Base-by-base conservation (phyloP, 2,113 vertebrate genomes). In the Phaethornis superciliosus region DNA sequence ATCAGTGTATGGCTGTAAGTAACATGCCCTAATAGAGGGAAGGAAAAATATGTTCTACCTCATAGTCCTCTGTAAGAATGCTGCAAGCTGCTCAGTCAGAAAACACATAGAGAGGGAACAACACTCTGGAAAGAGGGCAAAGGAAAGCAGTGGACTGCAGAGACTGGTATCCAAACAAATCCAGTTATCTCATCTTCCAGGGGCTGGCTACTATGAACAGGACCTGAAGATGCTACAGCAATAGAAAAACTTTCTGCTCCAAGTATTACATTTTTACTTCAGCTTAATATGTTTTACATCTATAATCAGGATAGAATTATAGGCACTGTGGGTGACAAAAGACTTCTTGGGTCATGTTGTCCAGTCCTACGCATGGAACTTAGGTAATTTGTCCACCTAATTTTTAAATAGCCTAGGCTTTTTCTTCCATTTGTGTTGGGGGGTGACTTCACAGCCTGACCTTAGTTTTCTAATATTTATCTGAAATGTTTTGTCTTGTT, bases 191-290 rank as follows among this genome's bases (percentile, higher is more conserved):
- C 30, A 17, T 2, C 23, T 76, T 71, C 21, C 27, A 46, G 20
- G 49, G 15, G 14, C 42, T 30, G 42, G n/a, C 26, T 89, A 6
- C 44, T 78, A 28, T 21, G 37, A 70, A 54, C 49, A 72, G 35
- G 26, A 68, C 35, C 59, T 65, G 47, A 70, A 71, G 28, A n/a
- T 23, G 19, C 60, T 65, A 55, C 23, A 62, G 52, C 21, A 51
- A 27, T 44, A 76, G 40, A 76, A 71, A 60, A 2, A n/a, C 72
- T 26, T 46, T 47, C 28, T 40, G 12, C 65, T 81, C 35, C 21
- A 47, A 47, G 46, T 47, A 95, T 93, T 85, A 64, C 28, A 58
- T 85, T 95, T 95, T 91, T 93, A 85, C 60, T 89, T 95, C 63
- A 85, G 44, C 82, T 93, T 86, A 71, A 52, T 85, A 67, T 60